Evolutionary conservation across 1,140 invertebrate species (phyloP).

Genomic region (Pollicipes pollicipes): DNA sequence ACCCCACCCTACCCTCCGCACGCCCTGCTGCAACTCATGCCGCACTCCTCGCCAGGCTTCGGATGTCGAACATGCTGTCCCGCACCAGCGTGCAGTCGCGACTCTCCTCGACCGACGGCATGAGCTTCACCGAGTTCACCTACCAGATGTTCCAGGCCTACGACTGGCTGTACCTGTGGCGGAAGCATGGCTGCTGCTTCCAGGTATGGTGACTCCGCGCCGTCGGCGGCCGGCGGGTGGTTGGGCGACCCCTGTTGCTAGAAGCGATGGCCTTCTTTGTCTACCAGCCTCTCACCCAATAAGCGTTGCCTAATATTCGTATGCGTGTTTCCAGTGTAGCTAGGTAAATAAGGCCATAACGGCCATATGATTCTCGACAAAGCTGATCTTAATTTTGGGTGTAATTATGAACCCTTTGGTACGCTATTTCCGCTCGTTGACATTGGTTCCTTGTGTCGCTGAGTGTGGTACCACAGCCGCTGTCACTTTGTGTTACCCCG

Average conservation of each 20-base stretch:
- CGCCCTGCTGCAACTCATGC: too few species aligned
- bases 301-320: conserved; percentile 11
- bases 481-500: too few species aligned
- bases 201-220: conserved; percentile 39
- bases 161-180: conserved; percentile 79
- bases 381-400: conserved; percentile 13
- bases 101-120: conserved; percentile 46
- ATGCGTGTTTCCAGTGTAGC: conserved; percentile 5
- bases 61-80: conserved; percentile 8
- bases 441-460: too few species aligned
- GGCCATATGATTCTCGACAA: too few species aligned
- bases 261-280: too few species aligned
- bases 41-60: too few species aligned
- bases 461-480: too few species aligned
- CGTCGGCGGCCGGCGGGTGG: too few species aligned
- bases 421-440: too few species aligned
- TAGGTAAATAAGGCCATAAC: conserved; percentile 7
- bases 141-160: conserved; percentile 94
- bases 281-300: too few species aligned
- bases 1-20: too few species aligned
- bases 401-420: too few species aligned
- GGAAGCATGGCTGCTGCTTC: conserved; percentile 64
- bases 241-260: conserved; percentile 5
- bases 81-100: conserved; percentile 14
- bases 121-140: conserved; percentile 89